Conservation (phyloP, 2,113 vertebrate species). For the Callaeas wilsoni region DNA sequence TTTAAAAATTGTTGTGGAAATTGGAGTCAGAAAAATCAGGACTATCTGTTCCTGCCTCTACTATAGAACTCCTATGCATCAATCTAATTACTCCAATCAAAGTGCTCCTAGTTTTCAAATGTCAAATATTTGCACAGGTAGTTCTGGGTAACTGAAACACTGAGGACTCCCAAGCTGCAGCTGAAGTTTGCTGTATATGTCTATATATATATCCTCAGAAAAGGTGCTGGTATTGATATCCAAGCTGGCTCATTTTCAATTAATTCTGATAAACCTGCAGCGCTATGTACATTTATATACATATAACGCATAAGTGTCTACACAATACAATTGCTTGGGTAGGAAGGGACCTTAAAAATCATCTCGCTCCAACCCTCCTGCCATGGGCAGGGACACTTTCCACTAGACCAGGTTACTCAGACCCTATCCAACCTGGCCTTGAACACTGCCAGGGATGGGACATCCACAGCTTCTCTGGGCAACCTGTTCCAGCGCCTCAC, state of each 20-base stretch:
- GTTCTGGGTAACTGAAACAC: not conserved
- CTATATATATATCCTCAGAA: not conserved
- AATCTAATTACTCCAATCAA: not conserved
- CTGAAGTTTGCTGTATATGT: not conserved
- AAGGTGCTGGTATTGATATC: not conserved
- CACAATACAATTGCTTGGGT: not conserved
- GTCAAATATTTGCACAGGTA: not conserved
- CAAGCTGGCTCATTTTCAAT: not conserved
- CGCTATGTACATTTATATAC: not conserved
- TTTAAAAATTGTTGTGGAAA: not conserved
- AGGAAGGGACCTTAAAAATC: not conserved
- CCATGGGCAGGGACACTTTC: not conserved
- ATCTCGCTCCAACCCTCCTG: rapidly evolving
- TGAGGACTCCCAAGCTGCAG: not conserved
- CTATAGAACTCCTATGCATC: not conserved
- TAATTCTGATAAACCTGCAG: not conserved
- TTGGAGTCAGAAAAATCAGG: not conserved
- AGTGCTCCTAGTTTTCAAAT: not conserved
- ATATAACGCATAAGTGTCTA: not conserved
- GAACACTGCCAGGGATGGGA: not conserved
- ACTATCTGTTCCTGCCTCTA: not conserved
- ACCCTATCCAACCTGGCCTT: not conserved
- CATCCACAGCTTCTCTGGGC: not conserved
- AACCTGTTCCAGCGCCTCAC: not conserved
- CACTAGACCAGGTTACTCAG: not conserved